A percentile compares a stretch with the other conserved stretches of the same genome.
Conservation (phyloP, 1,140 invertebrate species). For the Megalonaias nervosa region DNA sequence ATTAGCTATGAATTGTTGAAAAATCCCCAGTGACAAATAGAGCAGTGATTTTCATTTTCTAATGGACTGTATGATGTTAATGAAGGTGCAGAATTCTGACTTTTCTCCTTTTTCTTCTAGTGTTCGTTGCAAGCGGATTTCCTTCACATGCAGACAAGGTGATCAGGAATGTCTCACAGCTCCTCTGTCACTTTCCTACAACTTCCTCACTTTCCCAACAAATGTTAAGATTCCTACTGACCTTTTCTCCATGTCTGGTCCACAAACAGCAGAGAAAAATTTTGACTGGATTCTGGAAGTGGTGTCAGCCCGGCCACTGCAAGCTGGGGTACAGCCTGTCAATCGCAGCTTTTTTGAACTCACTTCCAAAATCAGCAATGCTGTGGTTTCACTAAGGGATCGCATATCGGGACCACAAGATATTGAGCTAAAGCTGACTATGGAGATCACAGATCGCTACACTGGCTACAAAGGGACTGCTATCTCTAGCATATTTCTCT, state of each 20-base stretch:
- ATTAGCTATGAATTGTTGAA: too few species aligned
- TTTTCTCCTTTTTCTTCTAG: slow-evolving; percentile 77
- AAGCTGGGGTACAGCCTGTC: slow-evolving; percentile 46
- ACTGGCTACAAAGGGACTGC: slow-evolving; percentile 79
- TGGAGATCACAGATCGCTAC: slow-evolving; percentile 78
- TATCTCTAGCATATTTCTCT: slow-evolving; percentile 87
- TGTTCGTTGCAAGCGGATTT: slow-evolving; percentile 79
- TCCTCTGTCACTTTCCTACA: slow-evolving; percentile 89
- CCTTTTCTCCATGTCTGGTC: slow-evolving; percentile 89
- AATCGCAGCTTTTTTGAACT: slow-evolving; percentile 55
- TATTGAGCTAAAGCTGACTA: slow-evolving; percentile 87
- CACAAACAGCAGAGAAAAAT: slow-evolving; percentile 78
- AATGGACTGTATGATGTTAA: too few species aligned
- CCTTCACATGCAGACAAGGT: slow-evolving; percentile 78
- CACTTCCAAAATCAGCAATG: slow-evolving; percentile 75
- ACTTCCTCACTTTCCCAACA: slow-evolving; percentile 91
- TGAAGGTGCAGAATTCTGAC: slow-evolving; percentile 20
- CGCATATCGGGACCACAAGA: slow-evolving; percentile 89
- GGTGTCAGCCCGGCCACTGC: slow-evolving; percentile 49
- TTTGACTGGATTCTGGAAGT: slow-evolving; percentile 84
- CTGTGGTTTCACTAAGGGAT: slow-evolving; percentile 80
- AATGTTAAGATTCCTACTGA: slow-evolving; percentile 84
- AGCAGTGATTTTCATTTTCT: too few species aligned
- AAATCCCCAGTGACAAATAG: too few species aligned
- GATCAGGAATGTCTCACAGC: slow-evolving; percentile 82